Conservation (phyloP, 2,888 invertebrate genomes). For the Melanostoma scalare region DNA sequence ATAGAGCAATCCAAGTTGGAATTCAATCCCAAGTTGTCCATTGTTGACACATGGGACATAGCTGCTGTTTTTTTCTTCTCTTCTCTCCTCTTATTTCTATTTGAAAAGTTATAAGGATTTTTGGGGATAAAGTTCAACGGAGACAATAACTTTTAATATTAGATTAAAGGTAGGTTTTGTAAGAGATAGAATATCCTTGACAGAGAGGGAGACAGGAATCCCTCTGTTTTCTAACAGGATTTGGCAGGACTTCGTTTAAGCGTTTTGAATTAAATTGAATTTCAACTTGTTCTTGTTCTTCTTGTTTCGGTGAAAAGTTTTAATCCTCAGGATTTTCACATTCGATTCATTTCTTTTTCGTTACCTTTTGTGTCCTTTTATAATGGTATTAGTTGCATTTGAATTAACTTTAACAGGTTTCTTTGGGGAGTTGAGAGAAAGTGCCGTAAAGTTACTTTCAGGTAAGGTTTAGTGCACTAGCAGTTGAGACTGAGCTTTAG, state of each 20-base stretch:
- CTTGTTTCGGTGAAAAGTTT: slow-evolving; percentile 17
- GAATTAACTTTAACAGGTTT: slow-evolving; percentile 7
- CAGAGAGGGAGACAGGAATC: neutral
- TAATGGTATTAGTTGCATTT: neutral
- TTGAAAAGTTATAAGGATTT: slow-evolving; percentile 37
- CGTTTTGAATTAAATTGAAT: slow-evolving; percentile 40
- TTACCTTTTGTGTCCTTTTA: neutral
- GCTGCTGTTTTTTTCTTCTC: too few species aligned
- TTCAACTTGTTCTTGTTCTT: neutral
- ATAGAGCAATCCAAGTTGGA: slow-evolving; percentile 28
- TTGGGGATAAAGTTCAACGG: slow-evolving; percentile 15
- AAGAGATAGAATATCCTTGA: slow-evolving; percentile 9
- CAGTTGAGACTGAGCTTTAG: too few species aligned
- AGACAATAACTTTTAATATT: slow-evolving; percentile 42
- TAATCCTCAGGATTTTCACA: slow-evolving; percentile 22
- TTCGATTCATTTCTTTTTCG: slow-evolving; percentile 2
- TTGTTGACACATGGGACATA: slow-evolving; percentile 48
- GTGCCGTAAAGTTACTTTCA: neutral
- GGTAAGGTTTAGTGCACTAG: too few species aligned
- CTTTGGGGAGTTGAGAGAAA: slow-evolving; percentile 4
- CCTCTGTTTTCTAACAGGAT: neutral
- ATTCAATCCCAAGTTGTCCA: slow-evolving; percentile 39
- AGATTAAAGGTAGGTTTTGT: slow-evolving; percentile 41
- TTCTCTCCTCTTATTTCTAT: slow-evolving; percentile 17
- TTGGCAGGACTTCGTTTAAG: slow-evolving; percentile 18